Percentiles rank a stretch among this genome's conserved stretches.
These are phyloP conservation scores for Embidobia sp. DNA, from an alignment of 2,888 invertebrate genomes.

Conservation along the genomic window DNA sequence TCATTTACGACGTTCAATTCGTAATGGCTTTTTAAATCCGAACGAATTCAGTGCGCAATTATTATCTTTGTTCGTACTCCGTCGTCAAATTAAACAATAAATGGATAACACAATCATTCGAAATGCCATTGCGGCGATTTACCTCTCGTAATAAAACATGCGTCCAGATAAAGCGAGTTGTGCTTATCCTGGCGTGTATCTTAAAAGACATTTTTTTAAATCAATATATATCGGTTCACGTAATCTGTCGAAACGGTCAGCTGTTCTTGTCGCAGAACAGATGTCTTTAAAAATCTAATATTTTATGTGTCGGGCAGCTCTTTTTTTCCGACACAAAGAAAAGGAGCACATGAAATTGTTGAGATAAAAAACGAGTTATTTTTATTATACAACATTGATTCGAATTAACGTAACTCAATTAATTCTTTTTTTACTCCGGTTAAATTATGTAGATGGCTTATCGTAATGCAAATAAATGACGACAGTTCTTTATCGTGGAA, in stretches of 20 bases:
- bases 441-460: too few relatives aligned
- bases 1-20: conserved; percentile 35
- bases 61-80: not conserved
- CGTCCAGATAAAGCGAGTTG: conserved; percentile 18
- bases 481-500: too few relatives aligned
- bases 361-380: too few relatives aligned
- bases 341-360: too few relatives aligned
- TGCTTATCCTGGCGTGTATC: conserved; percentile 25
- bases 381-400: too few relatives aligned
- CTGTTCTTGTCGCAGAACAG: conserved; percentile 49
- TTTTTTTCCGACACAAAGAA: too few relatives aligned
- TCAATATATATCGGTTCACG: conserved; percentile 32
- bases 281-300: conserved; percentile 40
- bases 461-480: too few relatives aligned
- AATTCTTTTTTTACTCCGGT: too few relatives aligned
- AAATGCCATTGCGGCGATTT: conserved; percentile 5
- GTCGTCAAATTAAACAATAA: too few relatives aligned
- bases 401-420: too few relatives aligned
- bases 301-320: conserved; percentile 8
- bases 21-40: conserved; percentile 28
- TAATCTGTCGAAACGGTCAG: conserved; percentile 43
- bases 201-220: conserved; percentile 29
- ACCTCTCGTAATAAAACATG: conserved; percentile 17
- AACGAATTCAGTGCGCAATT: conserved; percentile 11
- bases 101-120: too few relatives aligned